Conservation (phyloP, 1,140 invertebrate genomes). For the Panagrolaimus sp. region DNA sequence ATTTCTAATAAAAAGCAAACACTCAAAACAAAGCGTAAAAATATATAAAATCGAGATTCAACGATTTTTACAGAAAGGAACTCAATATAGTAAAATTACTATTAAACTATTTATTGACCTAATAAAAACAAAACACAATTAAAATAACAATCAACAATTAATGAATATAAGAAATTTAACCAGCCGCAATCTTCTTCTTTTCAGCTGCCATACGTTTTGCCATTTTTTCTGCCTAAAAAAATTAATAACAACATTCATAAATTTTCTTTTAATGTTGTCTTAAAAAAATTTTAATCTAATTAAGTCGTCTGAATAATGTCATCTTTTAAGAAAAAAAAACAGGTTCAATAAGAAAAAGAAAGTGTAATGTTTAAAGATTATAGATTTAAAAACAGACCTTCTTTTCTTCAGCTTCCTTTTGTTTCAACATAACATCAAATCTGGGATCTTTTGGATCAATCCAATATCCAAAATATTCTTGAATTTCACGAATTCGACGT, state of each 20-base stretch:
- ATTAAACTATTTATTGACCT: conserved; percentile 3
- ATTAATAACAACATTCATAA: neutral
- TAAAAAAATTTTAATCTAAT: conserved; percentile 12
- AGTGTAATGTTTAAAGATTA: no score
- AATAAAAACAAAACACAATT: conserved; percentile 18
- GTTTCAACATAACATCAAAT: conserved; percentile 55
- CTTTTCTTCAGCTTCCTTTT: conserved; percentile 57
- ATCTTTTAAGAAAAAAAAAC: no score
- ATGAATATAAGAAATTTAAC: neutral
- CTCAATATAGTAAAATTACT: neutral
- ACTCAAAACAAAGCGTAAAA: neutral
- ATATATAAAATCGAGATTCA: neutral
- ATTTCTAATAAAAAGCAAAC: neutral
- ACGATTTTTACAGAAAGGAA: neutral
- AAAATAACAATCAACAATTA: conserved; percentile 1
- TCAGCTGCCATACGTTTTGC: conserved; percentile 27
- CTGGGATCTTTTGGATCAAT: conserved; percentile 59
- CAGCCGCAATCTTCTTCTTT: conserved; percentile 37
- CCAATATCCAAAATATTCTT: conserved; percentile 59
- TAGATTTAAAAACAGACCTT: conserved; percentile 30
- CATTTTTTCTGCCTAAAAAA: conserved; percentile 36
- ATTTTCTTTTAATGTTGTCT: neutral
- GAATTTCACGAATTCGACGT: conserved; percentile 55
- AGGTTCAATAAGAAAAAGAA: no score
- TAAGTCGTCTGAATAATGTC: neutral